Conservation (phyloP, 2,113 vertebrate species). For the Gambusia holbrooki region DNA sequence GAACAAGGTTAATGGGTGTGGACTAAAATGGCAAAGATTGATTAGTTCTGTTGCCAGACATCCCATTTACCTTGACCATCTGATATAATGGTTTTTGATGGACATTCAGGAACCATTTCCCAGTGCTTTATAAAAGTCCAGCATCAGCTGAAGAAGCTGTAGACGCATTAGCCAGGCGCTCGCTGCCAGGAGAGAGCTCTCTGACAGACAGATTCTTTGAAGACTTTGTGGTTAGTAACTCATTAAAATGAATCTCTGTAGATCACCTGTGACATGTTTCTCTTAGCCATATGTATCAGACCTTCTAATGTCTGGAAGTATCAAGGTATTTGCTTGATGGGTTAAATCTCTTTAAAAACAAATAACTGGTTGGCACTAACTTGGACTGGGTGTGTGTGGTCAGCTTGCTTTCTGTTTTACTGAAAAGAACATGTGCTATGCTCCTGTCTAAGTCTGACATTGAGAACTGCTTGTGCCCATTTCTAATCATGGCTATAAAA, state of each 20-base stretch:
- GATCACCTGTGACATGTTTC: background rate
- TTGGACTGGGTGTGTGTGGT: too few species aligned
- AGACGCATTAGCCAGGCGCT: background rate
- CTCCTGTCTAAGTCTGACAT: too few species aligned
- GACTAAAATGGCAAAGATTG: background rate
- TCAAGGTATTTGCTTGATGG: background rate
- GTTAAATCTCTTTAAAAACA: background rate
- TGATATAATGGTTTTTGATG: constrained; percentile 20
- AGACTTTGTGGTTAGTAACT: background rate
- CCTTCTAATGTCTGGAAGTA: background rate
- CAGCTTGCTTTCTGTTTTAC: too few species aligned
- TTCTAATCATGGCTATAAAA: too few species aligned
- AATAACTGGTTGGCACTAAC: too few species aligned
- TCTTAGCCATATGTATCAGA: background rate
- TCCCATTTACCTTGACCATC: constrained; percentile 22
- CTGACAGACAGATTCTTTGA: background rate
- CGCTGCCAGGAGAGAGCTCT: background rate
- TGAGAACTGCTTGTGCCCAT: too few species aligned
- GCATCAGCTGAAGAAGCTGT: constrained; percentile 20
- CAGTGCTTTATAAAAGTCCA: constrained; percentile 20
- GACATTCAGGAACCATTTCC: constrained; percentile 3
- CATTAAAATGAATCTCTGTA: background rate
- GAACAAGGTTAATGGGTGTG: background rate
- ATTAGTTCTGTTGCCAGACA: constrained; percentile 18
- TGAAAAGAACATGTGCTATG: too few species aligned